Conservation (phyloP, 1,140 invertebrate species). For the Meloidogyne exigua region DNA sequence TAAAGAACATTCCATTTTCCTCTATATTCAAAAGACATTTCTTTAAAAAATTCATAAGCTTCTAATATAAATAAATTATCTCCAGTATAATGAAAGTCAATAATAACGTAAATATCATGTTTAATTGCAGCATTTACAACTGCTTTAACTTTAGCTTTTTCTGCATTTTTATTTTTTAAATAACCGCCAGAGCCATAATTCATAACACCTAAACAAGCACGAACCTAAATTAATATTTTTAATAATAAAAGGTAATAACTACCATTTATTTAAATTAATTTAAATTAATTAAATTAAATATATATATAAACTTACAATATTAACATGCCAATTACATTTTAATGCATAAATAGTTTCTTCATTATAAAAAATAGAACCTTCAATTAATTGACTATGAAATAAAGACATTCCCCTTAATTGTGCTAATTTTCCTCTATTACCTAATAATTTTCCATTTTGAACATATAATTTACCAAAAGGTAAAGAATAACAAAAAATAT, state of each 20-base stretch:
- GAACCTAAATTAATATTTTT: slow-evolving; percentile 8
- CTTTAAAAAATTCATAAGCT: slow-evolving; percentile 20
- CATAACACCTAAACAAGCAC: slow-evolving; percentile 18
- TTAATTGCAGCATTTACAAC: slow-evolving; percentile 30
- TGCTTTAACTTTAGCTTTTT: not conserved
- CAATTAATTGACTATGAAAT: slow-evolving; percentile 22
- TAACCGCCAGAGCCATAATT: slow-evolving; percentile 21
- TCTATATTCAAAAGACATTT: slow-evolving; percentile 7
- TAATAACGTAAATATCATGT: slow-evolving; percentile 27
- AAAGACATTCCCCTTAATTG: slow-evolving; percentile 28
- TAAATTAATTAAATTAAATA: no score
- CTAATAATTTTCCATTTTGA: slow-evolving; percentile 4
- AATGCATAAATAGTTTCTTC: slow-evolving; percentile 23
- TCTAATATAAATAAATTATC: slow-evolving; percentile 1
- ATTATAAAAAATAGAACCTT: slow-evolving; percentile 15
- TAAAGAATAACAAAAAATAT: not conserved
- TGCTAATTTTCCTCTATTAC: not conserved
- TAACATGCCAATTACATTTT: slow-evolving; percentile 26
- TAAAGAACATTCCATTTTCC: slow-evolving; percentile 23
- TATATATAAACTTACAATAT: slow-evolving; percentile 21
- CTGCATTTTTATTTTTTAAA: slow-evolving; percentile 11
- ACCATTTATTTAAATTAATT: no score
- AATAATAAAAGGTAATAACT: no score
- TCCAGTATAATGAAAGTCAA: slow-evolving; percentile 25
- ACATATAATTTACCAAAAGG: slow-evolving; percentile 1